Percentiles rank a stretch among this genome's conserved stretches.
These are phyloP conservation scores for Anticlea derivata DNA, from an alignment of 2,888 invertebrate genomes.

Conservation along the genomic window DNA sequence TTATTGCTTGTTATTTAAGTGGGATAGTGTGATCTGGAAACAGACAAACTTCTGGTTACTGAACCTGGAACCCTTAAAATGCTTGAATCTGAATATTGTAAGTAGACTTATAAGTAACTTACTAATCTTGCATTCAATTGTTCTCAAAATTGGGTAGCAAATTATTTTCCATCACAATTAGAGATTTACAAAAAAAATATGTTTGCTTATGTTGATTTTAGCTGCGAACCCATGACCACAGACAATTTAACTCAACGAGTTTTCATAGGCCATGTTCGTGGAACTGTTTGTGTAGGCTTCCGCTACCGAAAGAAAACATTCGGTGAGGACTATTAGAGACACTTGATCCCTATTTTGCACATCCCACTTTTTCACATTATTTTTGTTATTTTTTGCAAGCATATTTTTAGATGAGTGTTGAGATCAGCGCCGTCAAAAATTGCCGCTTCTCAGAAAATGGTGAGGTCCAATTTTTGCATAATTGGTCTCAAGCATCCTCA, in stretches of 20 bases:
- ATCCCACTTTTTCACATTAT: not conserved
- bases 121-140: too few species aligned
- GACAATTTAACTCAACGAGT: conserved; percentile 8
- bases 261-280: not conserved
- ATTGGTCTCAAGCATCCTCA: too few species aligned
- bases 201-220: conserved; percentile 16
- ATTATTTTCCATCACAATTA: too few species aligned
- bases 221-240: not conserved
- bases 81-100: too few species aligned
- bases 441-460: not conserved
- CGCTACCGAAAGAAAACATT: conserved; percentile 3
- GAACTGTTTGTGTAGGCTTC: conserved; percentile 18
- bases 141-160: too few species aligned
- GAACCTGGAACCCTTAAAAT: too few species aligned
- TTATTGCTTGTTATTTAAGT: too few species aligned
- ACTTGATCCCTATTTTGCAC: conserved; percentile 13
- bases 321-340: conserved; percentile 7
- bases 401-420: not conserved
- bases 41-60: too few species aligned
- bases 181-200: not conserved
- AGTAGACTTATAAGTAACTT: too few species aligned
- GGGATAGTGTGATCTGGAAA: too few species aligned
- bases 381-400: not conserved
- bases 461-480: too few species aligned
- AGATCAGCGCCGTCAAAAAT: not conserved